Conservation (phyloP, 2,888 invertebrate genomes). For the Eupithecia exiguata region DNA sequence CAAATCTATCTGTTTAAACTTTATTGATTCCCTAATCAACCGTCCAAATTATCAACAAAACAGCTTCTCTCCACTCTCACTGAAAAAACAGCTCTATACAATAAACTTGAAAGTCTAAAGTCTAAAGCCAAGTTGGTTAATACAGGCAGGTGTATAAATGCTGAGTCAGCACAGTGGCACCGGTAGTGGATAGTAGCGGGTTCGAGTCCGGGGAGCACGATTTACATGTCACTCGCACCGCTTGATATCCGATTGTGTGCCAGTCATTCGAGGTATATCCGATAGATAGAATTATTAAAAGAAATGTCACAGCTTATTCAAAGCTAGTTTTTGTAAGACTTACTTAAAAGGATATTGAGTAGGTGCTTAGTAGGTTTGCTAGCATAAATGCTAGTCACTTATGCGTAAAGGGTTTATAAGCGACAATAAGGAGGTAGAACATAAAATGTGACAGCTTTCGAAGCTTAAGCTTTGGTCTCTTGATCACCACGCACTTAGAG, state of each 20-base stretch:
- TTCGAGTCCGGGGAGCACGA: constrained; percentile 77
- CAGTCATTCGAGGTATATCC: constrained; percentile 68
- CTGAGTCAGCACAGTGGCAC: constrained; percentile 81
- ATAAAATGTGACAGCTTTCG: no score
- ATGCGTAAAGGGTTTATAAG: no score
- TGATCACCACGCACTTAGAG: no score
- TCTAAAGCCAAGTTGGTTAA: constrained; percentile 7
- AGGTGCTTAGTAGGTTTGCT: not conserved
- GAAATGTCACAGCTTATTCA: constrained; percentile 8
- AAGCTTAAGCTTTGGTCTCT: no score
- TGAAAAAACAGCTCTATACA: not conserved
- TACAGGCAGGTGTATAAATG: constrained; percentile 76
- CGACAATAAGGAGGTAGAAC: not conserved
- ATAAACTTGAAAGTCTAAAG: constrained; percentile 23
- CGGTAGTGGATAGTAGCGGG: constrained; percentile 80
- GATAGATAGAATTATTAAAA: constrained; percentile 67
- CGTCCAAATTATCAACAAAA: constrained; percentile 31
- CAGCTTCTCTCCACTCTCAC: constrained; percentile 20
- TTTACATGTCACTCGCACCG: constrained; percentile 82
- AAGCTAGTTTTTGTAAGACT: not conserved
- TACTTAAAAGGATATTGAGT: not conserved
- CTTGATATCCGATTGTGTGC: constrained; percentile 79
- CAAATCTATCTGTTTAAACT: constrained; percentile 35
- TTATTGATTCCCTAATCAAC: constrained; percentile 43
- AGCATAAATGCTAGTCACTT: not conserved